These are phyloP conservation scores for Acleris laterana DNA, from an alignment of 2,888 invertebrate genomes.

Conservation along the genomic window DNA sequence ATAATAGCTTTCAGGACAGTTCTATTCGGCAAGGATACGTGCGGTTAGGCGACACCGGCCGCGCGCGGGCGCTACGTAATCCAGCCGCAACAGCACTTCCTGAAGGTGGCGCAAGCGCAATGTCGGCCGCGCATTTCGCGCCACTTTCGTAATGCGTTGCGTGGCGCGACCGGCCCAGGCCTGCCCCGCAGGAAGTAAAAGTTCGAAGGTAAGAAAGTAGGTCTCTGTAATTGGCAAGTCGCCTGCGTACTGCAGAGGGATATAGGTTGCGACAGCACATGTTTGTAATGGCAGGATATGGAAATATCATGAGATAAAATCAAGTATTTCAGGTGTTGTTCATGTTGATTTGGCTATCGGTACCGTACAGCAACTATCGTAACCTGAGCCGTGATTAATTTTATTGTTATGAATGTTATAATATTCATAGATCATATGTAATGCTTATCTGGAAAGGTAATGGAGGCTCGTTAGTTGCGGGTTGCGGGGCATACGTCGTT, in stretches of 20 bases:
- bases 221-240: constrained; percentile 82
- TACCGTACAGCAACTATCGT: no score
- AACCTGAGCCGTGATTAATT: no score
- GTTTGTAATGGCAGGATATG: constrained; percentile 31
- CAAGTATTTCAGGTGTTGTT: constrained; percentile 4
- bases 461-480: constrained; percentile 36
- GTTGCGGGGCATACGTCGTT: constrained; percentile 54
- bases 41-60: constrained; percentile 34
- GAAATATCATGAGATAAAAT: constrained; percentile 26
- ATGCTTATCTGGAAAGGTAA: constrained; percentile 25
- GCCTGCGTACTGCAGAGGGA: constrained; percentile 77
- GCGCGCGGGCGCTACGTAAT: constrained; percentile 70
- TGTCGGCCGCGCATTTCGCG: constrained; percentile 84
- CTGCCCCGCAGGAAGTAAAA: constrained; percentile 84
- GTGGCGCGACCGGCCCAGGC: constrained; percentile 78
- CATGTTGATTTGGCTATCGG: not conserved
- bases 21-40: constrained; percentile 9
- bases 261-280: constrained; percentile 38
- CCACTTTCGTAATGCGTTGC: constrained; percentile 84
- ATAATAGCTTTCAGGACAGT: constrained; percentile 15
- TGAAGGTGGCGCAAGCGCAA: constrained; percentile 83
- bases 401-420: no score
- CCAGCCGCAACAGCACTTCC: constrained; percentile 81
- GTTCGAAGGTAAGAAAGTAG: constrained; percentile 85
- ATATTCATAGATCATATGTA: constrained; percentile 4